Conservation (phyloP, 2,113 vertebrate genomes). For the Felis chaus region DNA sequence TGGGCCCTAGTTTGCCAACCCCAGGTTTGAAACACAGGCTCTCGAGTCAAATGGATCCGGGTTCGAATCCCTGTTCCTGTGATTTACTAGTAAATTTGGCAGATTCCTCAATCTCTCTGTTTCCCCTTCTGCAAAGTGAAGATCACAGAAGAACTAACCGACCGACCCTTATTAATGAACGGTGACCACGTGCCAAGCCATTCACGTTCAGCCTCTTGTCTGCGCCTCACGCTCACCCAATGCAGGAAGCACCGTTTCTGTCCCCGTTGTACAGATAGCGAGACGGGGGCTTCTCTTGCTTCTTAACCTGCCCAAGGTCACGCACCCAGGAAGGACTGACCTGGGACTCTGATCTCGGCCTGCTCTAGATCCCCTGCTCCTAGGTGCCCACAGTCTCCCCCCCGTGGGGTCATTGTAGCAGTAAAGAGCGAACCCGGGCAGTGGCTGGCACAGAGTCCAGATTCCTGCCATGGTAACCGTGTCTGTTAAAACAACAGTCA, state of each 20-base stretch:
- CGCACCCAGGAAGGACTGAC: neutral
- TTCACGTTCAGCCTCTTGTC: neutral
- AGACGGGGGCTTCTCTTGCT: neutral
- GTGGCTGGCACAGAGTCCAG: neutral
- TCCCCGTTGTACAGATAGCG: neutral
- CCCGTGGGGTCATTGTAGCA: neutral
- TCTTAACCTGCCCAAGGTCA: neutral
- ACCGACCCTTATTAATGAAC: neutral
- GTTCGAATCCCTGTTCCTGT: neutral
- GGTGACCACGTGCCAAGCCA: no score
- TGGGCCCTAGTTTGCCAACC: neutral
- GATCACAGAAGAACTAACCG: neutral
- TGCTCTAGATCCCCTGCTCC: neutral
- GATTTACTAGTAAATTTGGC: neutral
- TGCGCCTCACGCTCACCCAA: neutral
- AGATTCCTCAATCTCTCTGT: neutral
- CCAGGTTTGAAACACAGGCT: neutral
- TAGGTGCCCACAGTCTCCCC: neutral
- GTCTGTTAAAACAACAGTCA: neutral
- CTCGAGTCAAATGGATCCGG: neutral
- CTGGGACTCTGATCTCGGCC: neutral
- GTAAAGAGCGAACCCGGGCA: accelerated
- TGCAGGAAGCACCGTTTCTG: neutral
- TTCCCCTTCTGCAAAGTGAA: neutral
- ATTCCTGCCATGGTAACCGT: neutral